Percentiles rank a stretch among this genome's conserved stretches.
Conservation (phyloP, 2,888 invertebrate species). For the Caenorhabditis macrosperma region DNA sequence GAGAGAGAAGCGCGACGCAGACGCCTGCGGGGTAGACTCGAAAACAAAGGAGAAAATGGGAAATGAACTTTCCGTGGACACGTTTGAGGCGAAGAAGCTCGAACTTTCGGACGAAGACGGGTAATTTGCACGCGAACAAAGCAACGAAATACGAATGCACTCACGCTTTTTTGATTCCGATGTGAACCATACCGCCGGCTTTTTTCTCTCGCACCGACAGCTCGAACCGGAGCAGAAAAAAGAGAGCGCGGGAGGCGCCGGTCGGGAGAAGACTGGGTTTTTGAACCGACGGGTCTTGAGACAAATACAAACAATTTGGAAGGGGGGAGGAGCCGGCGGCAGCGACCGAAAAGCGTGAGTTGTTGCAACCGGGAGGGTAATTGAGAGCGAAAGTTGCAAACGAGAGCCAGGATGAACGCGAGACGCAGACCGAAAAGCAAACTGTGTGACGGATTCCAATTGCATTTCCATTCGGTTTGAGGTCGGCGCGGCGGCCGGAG, state of each 20-base stretch:
- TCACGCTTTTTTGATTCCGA: conserved; percentile 1
- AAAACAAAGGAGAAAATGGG: conserved; percentile 1
- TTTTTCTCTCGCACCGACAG: not conserved
- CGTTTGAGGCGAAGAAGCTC: not conserved
- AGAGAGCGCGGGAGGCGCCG: not conserved
- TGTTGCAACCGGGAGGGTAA: conserved; percentile 26
- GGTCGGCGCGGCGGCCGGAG: not conserved
- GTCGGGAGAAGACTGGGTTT: conserved; percentile 17
- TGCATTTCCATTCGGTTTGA: conserved; percentile 1
- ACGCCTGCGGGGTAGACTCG: not conserved
- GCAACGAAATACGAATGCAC: not conserved
- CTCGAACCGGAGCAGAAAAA: not conserved
- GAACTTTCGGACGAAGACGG: not conserved
- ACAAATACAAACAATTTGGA: conserved; percentile 43
- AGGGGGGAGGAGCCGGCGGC: conserved; percentile 5
- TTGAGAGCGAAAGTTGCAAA: conserved; percentile 9
- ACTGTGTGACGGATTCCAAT: conserved; percentile 13
- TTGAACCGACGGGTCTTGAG: conserved; percentile 42
- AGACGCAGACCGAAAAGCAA: conserved; percentile 5
- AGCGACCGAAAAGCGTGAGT: conserved; percentile 18
- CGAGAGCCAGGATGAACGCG: not conserved
- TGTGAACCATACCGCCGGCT: not conserved
- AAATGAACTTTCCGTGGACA: not conserved
- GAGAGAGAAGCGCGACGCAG: conserved; percentile 36
- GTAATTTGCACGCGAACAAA: not conserved